Conservation (phyloP, 2,888 invertebrate species). For the Pecten maximus region DNA sequence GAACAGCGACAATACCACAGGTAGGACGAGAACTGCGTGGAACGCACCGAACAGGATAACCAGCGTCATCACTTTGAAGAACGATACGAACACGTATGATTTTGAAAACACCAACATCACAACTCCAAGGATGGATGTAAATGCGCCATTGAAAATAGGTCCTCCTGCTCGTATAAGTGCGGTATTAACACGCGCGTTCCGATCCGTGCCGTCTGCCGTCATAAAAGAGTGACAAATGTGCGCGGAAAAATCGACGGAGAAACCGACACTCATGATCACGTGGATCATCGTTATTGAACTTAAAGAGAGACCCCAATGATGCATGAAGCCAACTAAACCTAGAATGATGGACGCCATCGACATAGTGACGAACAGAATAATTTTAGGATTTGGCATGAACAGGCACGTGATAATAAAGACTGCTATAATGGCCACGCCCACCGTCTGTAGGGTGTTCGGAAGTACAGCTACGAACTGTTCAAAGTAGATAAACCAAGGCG, state of each 20-base stretch:
- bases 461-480: constrained; percentile 76
- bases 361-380: constrained; percentile 67
- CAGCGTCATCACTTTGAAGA: constrained; percentile 67
- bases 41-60: constrained; percentile 64
- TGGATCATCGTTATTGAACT: constrained; percentile 76
- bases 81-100: constrained; percentile 65
- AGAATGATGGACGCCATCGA: constrained; percentile 71
- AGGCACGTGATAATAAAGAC: constrained; percentile 72
- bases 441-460: constrained; percentile 71
- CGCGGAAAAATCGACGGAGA: constrained; percentile 72
- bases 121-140: constrained; percentile 68
- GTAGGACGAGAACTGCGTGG: constrained; percentile 64
- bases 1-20: constrained; percentile 61
- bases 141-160: constrained; percentile 66
- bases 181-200: constrained; percentile 53
- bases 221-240: constrained; percentile 72
- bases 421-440: constrained; percentile 71
- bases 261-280: constrained; percentile 76
- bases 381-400: constrained; percentile 74
- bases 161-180: constrained; percentile 61
- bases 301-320: constrained; percentile 69
- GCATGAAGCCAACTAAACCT: constrained; percentile 75
- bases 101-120: constrained; percentile 59
- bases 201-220: constrained; percentile 50
- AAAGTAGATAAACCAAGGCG: constrained; percentile 68